Evolutionary conservation across 2,888 invertebrate genomes (phyloP).

Genomic region (Drosophila limbata): DNA sequence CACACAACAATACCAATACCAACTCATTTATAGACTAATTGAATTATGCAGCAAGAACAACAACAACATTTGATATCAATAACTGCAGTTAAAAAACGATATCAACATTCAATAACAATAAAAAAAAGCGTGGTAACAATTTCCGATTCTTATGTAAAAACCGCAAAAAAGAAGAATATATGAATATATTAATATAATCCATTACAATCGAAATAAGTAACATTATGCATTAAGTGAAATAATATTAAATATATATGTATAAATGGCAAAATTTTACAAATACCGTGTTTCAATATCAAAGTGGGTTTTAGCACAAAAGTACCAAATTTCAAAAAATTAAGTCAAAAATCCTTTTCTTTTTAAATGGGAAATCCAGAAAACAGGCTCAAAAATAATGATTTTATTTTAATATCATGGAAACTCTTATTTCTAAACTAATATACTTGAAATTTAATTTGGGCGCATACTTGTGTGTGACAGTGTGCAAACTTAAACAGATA

Average conservation of each 20-base stretch:
- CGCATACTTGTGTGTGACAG: conserved; percentile 8
- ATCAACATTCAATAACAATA: conserved; percentile 16
- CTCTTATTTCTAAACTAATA: no score
- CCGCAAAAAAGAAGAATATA: conserved; percentile 24
- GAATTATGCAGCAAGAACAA: conserved; percentile 35
- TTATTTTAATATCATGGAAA: no score
- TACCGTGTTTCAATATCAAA: conserved; percentile 14
- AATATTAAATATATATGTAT: conserved; percentile 73
- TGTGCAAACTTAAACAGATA: conserved; percentile 44
- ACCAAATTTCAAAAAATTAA: no score
- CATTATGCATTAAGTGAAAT: conserved; percentile 60
- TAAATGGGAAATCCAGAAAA: no score
- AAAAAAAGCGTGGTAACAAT: conserved; percentile 26
- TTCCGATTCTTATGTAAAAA: conserved; percentile 57
- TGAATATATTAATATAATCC: conserved; percentile 41
- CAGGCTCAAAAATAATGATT: no score
- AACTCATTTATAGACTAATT: conserved; percentile 60
- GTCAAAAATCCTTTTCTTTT: no score
- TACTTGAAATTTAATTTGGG: no score
- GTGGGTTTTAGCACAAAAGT: not conserved
- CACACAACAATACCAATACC: conserved; percentile 15
- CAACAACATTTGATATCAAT: conserved; percentile 29
- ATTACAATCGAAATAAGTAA: conserved; percentile 71
- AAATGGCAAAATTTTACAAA: conserved; percentile 77
- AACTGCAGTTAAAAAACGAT: conserved; percentile 21